phyloP scores from a whole-genome alignment of 2,113 vertebrate species.

The Mastomys natalensis region DNA sequence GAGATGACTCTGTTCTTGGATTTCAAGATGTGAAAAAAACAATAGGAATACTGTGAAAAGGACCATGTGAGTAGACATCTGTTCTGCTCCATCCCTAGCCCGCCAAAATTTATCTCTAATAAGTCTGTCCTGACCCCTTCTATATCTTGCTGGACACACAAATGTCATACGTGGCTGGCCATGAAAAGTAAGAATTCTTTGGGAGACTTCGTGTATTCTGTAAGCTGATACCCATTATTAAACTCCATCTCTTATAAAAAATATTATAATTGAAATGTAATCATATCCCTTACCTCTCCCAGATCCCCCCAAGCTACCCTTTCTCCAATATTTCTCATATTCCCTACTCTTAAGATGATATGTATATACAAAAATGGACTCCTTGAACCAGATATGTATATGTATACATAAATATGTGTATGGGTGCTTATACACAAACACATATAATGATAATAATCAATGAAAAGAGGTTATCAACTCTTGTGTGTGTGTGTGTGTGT shows the following conservation, averaged over 20 bases:
- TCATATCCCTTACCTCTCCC: background rate
- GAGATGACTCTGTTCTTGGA: background rate
- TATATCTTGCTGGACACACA: background rate
- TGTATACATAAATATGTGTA: too few relatives aligned
- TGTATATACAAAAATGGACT: too few relatives aligned
- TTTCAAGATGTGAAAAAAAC: too few relatives aligned
- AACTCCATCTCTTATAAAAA: background rate
- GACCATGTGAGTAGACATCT: too few relatives aligned
- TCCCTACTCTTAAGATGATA: background rate
- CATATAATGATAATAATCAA: too few relatives aligned
- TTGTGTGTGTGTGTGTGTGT: too few relatives aligned
- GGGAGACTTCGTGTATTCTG: background rate
- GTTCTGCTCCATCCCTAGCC: background rate
- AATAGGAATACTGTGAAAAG: background rate
- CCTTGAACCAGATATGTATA: too few relatives aligned
- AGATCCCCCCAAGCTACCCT: too few relatives aligned
- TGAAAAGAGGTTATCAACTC: too few relatives aligned
- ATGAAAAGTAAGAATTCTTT: too few relatives aligned
- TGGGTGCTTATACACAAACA: too few relatives aligned
- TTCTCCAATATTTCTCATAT: background rate
- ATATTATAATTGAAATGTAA: background rate
- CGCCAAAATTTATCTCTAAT: background rate
- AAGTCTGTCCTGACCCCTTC: background rate
- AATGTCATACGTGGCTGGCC: too few relatives aligned
- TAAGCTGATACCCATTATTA: fast-evolving